These are phyloP conservation scores for Chironomus riparius DNA, from an alignment of 2,888 invertebrate species.

Conservation along the genomic window DNA sequence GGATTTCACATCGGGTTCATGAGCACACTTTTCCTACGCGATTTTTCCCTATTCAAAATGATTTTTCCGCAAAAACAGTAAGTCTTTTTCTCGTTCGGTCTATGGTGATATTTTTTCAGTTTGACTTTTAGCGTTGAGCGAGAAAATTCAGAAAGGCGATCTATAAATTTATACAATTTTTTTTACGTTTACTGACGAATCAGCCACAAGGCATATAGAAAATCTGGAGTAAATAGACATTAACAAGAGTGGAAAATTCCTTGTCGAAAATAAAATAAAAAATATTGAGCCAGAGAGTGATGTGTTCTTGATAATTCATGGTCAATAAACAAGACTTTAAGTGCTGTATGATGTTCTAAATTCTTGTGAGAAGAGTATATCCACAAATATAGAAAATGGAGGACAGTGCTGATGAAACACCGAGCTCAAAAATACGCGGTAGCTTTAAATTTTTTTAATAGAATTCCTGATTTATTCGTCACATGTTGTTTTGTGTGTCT, in stretches of 20 bases:
- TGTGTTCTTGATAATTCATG: neutral
- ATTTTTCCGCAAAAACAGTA: slow-evolving; percentile 4
- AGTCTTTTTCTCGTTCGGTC: neutral
- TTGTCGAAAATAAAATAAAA: neutral
- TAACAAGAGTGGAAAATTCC: neutral
- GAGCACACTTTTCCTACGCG: slow-evolving; percentile 15
- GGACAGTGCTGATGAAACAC: neutral
- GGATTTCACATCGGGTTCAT: slow-evolving; percentile 11
- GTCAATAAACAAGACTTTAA: neutral
- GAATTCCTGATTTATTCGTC: neutral
- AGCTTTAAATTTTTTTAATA: neutral
- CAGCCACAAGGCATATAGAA: neutral
- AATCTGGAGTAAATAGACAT: neutral
- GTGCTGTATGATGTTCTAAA: neutral
- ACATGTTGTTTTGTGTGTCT: neutral
- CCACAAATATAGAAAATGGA: neutral
- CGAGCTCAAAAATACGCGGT: neutral
- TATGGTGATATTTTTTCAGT: slow-evolving; percentile 13
- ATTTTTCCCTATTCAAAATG: neutral
- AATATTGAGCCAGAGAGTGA: neutral
- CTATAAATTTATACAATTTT: neutral
- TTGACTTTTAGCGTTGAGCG: slow-evolving; percentile 3
- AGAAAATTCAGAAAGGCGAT: slow-evolving; percentile 3
- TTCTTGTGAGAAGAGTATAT: neutral
- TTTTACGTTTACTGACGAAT: neutral